Base-by-base conservation (phyloP, 1,140 invertebrate genomes). In the Luehdorfia chinensis region DNA sequence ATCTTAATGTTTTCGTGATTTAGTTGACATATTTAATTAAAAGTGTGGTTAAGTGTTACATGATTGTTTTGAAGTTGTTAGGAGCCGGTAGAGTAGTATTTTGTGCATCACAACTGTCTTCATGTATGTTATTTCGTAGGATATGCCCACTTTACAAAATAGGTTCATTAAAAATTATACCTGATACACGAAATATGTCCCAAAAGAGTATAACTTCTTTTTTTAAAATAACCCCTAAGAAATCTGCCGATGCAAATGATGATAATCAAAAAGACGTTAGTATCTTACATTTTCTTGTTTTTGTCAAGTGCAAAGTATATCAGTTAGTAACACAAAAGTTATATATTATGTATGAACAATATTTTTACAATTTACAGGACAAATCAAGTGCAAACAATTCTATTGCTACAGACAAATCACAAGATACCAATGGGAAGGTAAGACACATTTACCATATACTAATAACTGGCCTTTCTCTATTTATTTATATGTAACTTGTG, bases 121-220 rank as follows among this genome's bases (percentile, higher is more conserved):
- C 2, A 21, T 21, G 6, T 3, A 21, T 21, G n/a, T n/a, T n/a
- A n/a, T n/a, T 11, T 4, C 34, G 18, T n/a, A 5, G 1, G 14
- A 18, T 30, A 30, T 27, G 14, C 4, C 34, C 7, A 11, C 11
- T 18, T 9, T 3, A 21, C 6, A 21, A 21, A 21, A 21, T n/a
- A n/a, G n/a, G n/a, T n/a, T n/a, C n/a, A n/a, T n/a, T n/a, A n/a
- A n/a, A n/a, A n/a, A n/a, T n/a, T 21, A 21, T 6, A 21, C 19
- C 6, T 50, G 51, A 47, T 37, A 18, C 31, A 15, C 53, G 57
- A 52, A 72, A 18, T 1, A 84, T 84, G 80, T 62, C 80, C n/a
- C 80, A 84, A 39, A 75, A 66, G 52, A 84, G 67, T 43, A 84
- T 84, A 12, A 80, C 59, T n/a, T 80, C 77, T 3, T 84, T 84